Conservation (phyloP, 1,140 invertebrate species). For the Diabrotica undecimpunctata region DNA sequence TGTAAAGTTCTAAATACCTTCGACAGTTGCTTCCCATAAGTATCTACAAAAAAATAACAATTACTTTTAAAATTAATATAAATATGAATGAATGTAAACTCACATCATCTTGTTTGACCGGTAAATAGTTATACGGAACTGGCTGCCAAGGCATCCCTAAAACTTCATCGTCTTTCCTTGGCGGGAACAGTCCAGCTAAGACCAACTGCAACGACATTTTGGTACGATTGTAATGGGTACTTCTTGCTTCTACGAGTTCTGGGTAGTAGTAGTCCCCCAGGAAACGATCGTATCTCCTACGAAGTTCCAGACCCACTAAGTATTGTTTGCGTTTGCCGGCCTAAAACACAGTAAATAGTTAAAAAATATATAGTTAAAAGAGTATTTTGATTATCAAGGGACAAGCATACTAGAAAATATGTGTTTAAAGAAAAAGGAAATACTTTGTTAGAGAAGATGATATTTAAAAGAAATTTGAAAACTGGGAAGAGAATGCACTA, state of each 20-base stretch:
- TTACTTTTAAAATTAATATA: neutral
- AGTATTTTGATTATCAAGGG: too few relatives aligned
- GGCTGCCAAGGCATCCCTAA: conserved; percentile 72
- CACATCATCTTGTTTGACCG: conserved; percentile 24
- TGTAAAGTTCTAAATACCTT: conserved; percentile 23
- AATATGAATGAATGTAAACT: conserved; percentile 1
- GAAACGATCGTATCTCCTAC: conserved; percentile 59
- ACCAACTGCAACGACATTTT: conserved; percentile 58
- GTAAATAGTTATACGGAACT: conserved; percentile 61
- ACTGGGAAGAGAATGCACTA: too few relatives aligned
- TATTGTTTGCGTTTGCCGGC: conserved; percentile 53
- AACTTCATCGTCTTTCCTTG: conserved; percentile 8
- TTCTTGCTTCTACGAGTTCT: conserved; percentile 39
- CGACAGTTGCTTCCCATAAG: conserved; percentile 27
- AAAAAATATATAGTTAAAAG: too few relatives aligned
- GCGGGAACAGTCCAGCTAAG: conserved; percentile 52
- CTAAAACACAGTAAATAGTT: conserved; percentile 23
- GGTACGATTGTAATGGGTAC: conserved; percentile 54
- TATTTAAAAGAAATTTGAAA: too few relatives aligned
- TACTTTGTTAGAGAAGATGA: too few relatives aligned
- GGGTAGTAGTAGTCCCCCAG: conserved; percentile 58
- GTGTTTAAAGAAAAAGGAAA: too few relatives aligned
- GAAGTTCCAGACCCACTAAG: conserved; percentile 58
- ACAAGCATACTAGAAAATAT: too few relatives aligned
- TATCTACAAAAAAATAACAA: conserved; percentile 19